These are phyloP conservation scores for Syndactyla subalaris DNA, from an alignment of 2,797 vertebrate species.

Conservation along the genomic window DNA sequence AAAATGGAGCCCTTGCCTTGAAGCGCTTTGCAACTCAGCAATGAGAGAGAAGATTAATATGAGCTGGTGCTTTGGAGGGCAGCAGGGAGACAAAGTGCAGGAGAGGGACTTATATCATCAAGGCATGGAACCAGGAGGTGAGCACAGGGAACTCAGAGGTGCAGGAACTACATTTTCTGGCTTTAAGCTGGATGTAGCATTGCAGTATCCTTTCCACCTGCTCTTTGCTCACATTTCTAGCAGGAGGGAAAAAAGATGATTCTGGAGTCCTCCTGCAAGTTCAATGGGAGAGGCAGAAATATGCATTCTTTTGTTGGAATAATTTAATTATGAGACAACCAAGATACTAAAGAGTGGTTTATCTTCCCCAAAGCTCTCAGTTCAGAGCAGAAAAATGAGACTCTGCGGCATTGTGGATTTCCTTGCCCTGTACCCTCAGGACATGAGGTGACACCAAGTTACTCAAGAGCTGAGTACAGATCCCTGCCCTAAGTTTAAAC, in stretches of 20 bases:
- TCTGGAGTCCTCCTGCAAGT: neutral
- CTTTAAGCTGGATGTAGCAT: neutral
- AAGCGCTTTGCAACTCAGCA: constrained; percentile 17
- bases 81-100: constrained; percentile 16
- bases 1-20: neutral
- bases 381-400: neutral
- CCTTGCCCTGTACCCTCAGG: neutral
- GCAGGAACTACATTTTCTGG: neutral
- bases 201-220: neutral
- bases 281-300: neutral
- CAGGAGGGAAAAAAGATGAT: neutral
- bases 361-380: neutral
- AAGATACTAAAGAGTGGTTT: neutral
- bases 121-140: neutral
- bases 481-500: neutral
- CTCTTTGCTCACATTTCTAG: neutral
- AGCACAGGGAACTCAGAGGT: neutral
- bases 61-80: constrained; percentile 31
- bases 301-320: neutral
- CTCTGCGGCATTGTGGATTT: neutral
- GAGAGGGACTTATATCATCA: neutral
- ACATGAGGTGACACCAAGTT: neutral
- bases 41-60: constrained; percentile 34
- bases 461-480: neutral
- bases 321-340: neutral